A percentile compares a stretch with the other conserved stretches of the same genome.
Conservation (phyloP, 1,140 invertebrate species). For the Conopomorpha cramerella region DNA sequence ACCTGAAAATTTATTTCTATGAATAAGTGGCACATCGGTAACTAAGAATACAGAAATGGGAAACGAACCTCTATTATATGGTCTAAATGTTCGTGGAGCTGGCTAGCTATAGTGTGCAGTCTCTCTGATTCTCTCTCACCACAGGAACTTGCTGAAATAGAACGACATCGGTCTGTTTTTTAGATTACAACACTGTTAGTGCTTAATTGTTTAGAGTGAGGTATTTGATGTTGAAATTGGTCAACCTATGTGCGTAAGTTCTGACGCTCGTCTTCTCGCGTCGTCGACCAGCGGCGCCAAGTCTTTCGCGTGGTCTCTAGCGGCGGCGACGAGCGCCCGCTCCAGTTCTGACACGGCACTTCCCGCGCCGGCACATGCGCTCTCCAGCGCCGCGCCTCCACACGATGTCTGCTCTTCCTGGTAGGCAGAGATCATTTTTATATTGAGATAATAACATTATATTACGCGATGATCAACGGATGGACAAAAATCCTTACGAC, state of each 20-base stretch:
- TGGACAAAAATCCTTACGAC: conserved; percentile 68
- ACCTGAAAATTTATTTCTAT: conserved; percentile 77
- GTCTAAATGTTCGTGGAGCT: conserved; percentile 63
- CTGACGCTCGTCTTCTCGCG: conserved; percentile 44
- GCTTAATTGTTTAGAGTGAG: too few species aligned
- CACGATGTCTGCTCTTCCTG: conserved; percentile 51
- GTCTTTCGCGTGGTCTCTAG: conserved; percentile 46
- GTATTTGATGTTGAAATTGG: not conserved
- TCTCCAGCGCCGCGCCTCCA: conserved; percentile 43
- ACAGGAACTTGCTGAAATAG: conserved; percentile 50
- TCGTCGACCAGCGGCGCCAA: conserved; percentile 46
- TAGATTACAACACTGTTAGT: too few species aligned
- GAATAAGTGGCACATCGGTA: too few species aligned
- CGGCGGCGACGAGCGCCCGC: conserved; percentile 43
- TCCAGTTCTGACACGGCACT: conserved; percentile 42
- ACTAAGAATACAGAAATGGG: conserved; percentile 8
- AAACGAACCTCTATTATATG: conserved; percentile 57
- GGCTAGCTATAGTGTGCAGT: conserved; percentile 57
- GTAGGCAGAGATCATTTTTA: too few species aligned
- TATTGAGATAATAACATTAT: too few species aligned
- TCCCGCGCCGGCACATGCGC: conserved; percentile 40
- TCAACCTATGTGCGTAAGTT: conserved; percentile 21
- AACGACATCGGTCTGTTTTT: too few species aligned
- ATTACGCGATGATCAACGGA: too few species aligned
- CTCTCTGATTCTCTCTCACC: conserved; percentile 59